Evolutionary conservation across 2,113 vertebrate species (phyloP).

Genomic region (Pachyramphus minor): DNA sequence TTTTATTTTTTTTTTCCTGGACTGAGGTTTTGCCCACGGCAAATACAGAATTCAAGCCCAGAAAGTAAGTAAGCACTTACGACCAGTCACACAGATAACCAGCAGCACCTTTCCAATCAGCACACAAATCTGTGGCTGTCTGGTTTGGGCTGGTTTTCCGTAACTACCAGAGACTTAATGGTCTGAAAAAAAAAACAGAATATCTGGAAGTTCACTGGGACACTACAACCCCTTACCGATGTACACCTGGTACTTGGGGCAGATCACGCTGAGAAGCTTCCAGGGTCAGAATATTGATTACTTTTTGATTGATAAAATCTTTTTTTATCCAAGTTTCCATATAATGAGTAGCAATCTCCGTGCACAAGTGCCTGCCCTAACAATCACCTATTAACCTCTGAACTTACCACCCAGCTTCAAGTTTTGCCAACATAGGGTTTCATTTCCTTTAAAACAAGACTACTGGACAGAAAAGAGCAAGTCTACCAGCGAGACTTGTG

Average conservation of each 20-base stretch:
- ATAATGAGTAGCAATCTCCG: not conserved
- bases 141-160: not conserved
- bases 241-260: not conserved
- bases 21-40: not conserved
- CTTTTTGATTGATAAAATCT: not conserved
- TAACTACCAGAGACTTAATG: not conserved
- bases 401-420: not conserved
- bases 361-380: accelerated
- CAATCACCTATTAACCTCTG: not conserved
- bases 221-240: not conserved
- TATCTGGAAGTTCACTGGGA: not conserved
- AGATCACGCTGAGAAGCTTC: not conserved
- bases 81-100: not conserved
- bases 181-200: not conserved
- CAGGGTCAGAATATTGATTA: not conserved
- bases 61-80: not conserved
- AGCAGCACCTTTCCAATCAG: not conserved
- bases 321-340: not conserved
- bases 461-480: not conserved
- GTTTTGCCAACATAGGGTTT: not conserved
- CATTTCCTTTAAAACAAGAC: not conserved
- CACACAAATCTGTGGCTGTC: not conserved
- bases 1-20: not conserved
- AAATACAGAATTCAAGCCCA: not conserved
- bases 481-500: not conserved